These are phyloP conservation scores for Lepidurus packardi DNA, from an alignment of 1,140 invertebrate species.

Conservation along the genomic window DNA sequence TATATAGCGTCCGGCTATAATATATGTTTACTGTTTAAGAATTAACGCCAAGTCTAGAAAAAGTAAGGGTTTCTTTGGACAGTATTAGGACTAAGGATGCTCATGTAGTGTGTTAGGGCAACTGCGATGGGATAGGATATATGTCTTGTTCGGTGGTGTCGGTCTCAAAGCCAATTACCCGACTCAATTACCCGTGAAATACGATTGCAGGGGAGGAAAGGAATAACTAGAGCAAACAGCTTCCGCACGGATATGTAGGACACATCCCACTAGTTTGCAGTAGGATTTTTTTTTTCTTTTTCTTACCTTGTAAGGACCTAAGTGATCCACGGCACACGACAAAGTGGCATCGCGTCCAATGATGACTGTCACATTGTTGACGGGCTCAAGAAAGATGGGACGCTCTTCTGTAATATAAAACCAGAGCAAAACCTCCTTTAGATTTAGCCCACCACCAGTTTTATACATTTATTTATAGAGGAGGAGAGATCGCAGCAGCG, in stretches of 20 bases:
- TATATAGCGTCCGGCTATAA: neutral
- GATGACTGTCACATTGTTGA: constrained; percentile 79
- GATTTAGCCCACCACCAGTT: neutral
- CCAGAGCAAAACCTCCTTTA: neutral
- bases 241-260: neutral
- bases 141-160: constrained; percentile 19
- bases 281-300: neutral
- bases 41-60: neutral
- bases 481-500: neutral
- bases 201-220: constrained; percentile 15
- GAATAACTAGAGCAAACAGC: constrained; percentile 14
- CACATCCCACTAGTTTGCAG: neutral
- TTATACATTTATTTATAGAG: neutral
- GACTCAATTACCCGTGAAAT: constrained; percentile 21
- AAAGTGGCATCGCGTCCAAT: constrained; percentile 81
- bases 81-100: constrained; percentile 7
- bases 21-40: neutral
- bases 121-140: neutral
- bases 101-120: neutral
- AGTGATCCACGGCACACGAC: constrained; percentile 82
- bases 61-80: neutral
- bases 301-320: constrained; percentile 86
- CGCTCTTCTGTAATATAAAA: constrained; percentile 55
- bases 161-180: constrained; percentile 21
- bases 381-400: constrained; percentile 74